These are phyloP conservation scores for Epizoanthus ramosus DNA, from an alignment of 92 coral and sea anemone species.

Conservation along the genomic window DNA sequence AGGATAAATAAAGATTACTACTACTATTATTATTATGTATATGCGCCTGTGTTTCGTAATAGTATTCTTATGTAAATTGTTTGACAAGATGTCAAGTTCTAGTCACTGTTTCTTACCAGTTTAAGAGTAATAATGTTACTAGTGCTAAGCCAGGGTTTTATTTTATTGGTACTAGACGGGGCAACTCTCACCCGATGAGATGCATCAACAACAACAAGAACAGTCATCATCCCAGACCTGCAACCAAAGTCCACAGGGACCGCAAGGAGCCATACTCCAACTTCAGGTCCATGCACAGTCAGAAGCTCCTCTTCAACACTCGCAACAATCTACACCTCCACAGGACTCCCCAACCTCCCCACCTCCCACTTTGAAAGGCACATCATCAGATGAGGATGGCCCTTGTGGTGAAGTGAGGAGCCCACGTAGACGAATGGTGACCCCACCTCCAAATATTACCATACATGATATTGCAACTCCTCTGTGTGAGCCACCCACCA, in stretches of 20 bases:
- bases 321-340: slow-evolving; percentile 26
- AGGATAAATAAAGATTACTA: too few relatives aligned
- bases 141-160: background rate
- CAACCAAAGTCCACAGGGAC: background rate
- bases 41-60: too few relatives aligned
- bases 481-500: slow-evolving; percentile 54
- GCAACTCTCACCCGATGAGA: slow-evolving; percentile 23
- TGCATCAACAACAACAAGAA: slow-evolving; percentile 39
- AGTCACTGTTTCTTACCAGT: too few relatives aligned
- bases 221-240: slow-evolving; percentile 21
- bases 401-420: slow-evolving; percentile 26
- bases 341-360: slow-evolving; percentile 31
- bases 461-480: slow-evolving; percentile 69
- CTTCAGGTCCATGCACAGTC: slow-evolving; percentile 19
- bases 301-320: slow-evolving; percentile 13
- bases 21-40: too few relatives aligned
- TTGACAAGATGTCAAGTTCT: too few relatives aligned
- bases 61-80: too few relatives aligned
- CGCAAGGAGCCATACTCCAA: slow-evolving; percentile 26
- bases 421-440: slow-evolving; percentile 54
- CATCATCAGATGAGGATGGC: slow-evolving; percentile 28
- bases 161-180: slow-evolving; percentile 8
- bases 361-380: slow-evolving; percentile 1
- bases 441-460: slow-evolving; percentile 82
- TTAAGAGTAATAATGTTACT: too few relatives aligned